Evolutionary conservation across 1,140 invertebrate species (phyloP).

Genomic region (Ceratina calcarata): DNA sequence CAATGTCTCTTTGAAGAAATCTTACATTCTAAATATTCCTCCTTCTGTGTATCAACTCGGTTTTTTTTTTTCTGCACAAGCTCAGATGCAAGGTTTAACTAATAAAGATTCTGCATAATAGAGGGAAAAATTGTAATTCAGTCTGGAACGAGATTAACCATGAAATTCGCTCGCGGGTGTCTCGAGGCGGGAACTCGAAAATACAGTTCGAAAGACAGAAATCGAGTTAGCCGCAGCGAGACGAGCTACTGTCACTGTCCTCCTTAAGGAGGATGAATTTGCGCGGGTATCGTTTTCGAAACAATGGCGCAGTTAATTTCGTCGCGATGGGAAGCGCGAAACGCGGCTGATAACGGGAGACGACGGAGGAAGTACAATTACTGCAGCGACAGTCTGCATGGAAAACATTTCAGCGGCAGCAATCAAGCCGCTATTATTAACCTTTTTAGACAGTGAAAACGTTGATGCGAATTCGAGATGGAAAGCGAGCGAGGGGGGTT

Average conservation of each 20-base stretch:
- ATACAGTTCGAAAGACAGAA: neutral
- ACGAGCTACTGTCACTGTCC: neutral
- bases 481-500: neutral
- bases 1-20: too few relatives aligned
- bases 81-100: too few relatives aligned
- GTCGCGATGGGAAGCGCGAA: conserved; percentile 1
- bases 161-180: neutral
- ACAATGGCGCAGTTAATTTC: conserved; percentile 22
- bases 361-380: conserved; percentile 18
- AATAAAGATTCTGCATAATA: too few relatives aligned
- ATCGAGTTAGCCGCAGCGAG: conserved; percentile 1
- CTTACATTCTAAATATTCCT: too few relatives aligned
- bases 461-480: conserved; percentile 1
- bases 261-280: neutral
- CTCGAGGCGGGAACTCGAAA: neutral
- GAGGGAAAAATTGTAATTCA: too few relatives aligned
- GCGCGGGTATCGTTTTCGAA: conserved; percentile 1
- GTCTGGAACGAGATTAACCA: too few relatives aligned
- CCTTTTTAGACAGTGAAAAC: neutral
- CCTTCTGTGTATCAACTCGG: too few relatives aligned
- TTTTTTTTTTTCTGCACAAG: too few relatives aligned
- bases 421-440: conserved; percentile 32
- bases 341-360: neutral
- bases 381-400: neutral
- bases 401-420: conserved; percentile 17